Evolutionary conservation across 2,113 vertebrate genomes (phyloP), one percentile per base, ranked within the genome.

Genomic region (Ariopsis seemanni): DNA sequence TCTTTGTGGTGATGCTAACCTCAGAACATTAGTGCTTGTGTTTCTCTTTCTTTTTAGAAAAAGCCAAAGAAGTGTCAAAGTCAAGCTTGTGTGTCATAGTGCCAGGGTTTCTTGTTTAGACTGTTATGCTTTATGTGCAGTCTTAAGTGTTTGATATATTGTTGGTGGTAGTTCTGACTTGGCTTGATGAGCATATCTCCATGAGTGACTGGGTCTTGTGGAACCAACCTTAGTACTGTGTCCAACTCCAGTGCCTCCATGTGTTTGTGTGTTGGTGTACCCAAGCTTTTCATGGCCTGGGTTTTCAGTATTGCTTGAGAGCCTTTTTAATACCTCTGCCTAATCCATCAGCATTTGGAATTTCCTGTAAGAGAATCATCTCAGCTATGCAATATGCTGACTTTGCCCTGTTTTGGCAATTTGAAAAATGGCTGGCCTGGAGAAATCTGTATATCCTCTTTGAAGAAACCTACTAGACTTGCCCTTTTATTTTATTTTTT

Each of bases 61-160:
- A 81, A 88, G 89, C 92, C 92, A 91, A 92, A 92, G 92, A 92
- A 62, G 69, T 53, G 80, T 83, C 69, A 71, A 82, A 83, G 82
- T 78, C 79, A 58, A 63, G 58, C 30, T 57, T 75, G 50, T 85
- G 72, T 89, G 74, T 90, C 25, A 11, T 85, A 69, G 74, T 90
- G 83, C 83, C 83, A 80, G 80, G 63, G 84, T 77, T 80, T 86
- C 55, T n/a, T 80, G 34, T 84, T 63, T 84, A 25, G 60, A 82
- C 71, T 20, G 58, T 78, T 83, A 60, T 52, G 42, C 50, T 55
- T 72, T 25, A 42, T 87, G 81, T 83, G 60, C 58, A 79, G 71
- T 78, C 58, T n/a, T 78, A 22, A 60, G 71, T 86, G 71, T 86
- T 89, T 89, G 79, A n/a, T 83, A 71, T 58, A 79, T 84, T 60